Conservation (phyloP, 1,140 invertebrate genomes). For the Trachymyrmex cornetzi region DNA sequence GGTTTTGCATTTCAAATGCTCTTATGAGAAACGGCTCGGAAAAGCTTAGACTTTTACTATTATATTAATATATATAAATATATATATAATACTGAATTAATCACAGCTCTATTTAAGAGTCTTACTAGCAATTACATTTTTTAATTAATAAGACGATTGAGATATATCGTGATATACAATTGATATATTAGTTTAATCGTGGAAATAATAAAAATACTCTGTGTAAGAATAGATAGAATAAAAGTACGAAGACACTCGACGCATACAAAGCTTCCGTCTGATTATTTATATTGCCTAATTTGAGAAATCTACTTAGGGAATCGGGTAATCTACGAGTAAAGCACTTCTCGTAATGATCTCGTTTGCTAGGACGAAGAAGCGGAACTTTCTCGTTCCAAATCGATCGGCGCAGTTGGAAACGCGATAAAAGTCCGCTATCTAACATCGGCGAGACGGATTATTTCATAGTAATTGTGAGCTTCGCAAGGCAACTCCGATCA, state of each 20-base stretch:
- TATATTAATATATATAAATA: too few species aligned
- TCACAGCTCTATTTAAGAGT: neutral
- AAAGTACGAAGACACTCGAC: neutral
- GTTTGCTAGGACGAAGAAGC: constrained; percentile 44
- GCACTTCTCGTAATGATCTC: constrained; percentile 52
- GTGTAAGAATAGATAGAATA: neutral
- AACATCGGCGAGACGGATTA: constrained; percentile 51
- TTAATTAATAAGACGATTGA: too few species aligned
- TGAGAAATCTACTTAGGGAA: constrained; percentile 59
- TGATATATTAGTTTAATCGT: neutral
- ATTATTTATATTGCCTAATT: constrained; percentile 55
- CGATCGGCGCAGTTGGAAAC: constrained; percentile 51
- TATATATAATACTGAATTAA: neutral
- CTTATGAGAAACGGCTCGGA: constrained; percentile 20
- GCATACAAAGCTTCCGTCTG: constrained; percentile 29
- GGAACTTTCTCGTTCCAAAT: constrained; percentile 50
- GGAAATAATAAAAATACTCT: constrained; percentile 8
- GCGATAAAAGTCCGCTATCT: constrained; percentile 50
- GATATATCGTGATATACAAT: neutral
- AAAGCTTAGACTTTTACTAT: constrained; percentile 10
- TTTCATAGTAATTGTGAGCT: constrained; percentile 50
- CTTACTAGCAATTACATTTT: neutral
- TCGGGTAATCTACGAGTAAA: constrained; percentile 51
- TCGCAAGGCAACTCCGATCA: neutral
- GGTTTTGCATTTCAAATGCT: constrained; percentile 48